These are phyloP conservation scores for Sycophila texana DNA, from an alignment of 2,888 invertebrate genomes.

Conservation along the genomic window DNA sequence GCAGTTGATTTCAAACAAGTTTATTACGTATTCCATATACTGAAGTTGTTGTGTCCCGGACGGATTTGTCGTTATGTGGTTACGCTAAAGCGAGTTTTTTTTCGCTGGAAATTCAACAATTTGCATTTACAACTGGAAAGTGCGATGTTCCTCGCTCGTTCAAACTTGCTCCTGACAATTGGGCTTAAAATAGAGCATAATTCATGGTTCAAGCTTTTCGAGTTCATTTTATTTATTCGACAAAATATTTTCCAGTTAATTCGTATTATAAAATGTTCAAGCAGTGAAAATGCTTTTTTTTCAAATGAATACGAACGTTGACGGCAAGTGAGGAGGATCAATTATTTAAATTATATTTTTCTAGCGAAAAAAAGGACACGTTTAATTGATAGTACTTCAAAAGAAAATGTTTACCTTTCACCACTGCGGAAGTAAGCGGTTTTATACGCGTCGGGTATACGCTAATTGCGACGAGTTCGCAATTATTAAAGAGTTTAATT, in stretches of 20 bases:
- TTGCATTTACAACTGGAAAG: not conserved
- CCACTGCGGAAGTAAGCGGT: not conserved
- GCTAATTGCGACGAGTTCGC: constrained; percentile 24
- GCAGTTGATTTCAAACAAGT: not conserved
- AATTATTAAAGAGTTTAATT: constrained; percentile 21
- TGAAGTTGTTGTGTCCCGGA: not conserved
- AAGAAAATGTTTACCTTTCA: not conserved
- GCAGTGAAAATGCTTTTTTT: too few species aligned
- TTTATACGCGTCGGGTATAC: not conserved
- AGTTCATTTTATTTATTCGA: too few species aligned
- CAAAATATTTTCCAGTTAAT: too few species aligned
- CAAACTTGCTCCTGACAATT: too few species aligned
- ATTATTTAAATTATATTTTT: too few species aligned
- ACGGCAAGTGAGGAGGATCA: too few species aligned
- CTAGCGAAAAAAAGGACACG: too few species aligned
- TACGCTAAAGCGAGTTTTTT: not conserved
- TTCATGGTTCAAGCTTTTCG: too few species aligned
- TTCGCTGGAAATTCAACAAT: not conserved
- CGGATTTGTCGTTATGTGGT: not conserved
- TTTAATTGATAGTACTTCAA: constrained; percentile 3
- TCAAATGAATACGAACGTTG: too few species aligned
- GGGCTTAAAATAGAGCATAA: too few species aligned
- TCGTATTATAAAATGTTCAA: too few species aligned
- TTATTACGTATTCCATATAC: not conserved
- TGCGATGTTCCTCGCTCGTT: too few species aligned